Evolutionary conservation across 1,140 invertebrate species (phyloP).

Genomic region (Drosophila orena): DNA sequence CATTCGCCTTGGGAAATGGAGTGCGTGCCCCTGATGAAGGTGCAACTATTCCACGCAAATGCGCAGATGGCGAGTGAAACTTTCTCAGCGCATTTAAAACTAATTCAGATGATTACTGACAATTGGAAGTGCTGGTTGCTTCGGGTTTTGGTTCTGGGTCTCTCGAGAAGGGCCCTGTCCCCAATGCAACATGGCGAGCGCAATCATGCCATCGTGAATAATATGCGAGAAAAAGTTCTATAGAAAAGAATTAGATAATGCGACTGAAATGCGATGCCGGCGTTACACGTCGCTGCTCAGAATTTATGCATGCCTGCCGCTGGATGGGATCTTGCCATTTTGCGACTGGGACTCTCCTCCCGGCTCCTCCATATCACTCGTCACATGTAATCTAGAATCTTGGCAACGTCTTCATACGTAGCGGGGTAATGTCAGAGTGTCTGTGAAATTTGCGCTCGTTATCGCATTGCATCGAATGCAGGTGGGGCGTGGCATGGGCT

Average conservation of each 20-base stretch:
- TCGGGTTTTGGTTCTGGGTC: conserved; percentile 4
- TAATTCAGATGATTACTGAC: conserved; percentile 69
- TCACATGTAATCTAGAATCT: conserved; percentile 81
- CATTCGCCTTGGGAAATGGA: conserved; percentile 47
- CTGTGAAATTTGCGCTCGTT: conserved; percentile 79
- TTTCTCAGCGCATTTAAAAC: conserved; percentile 73
- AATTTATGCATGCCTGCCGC: conserved; percentile 74
- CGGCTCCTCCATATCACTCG: conserved; percentile 29
- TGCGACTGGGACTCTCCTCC: background rate
- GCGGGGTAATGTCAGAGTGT: conserved; percentile 70
- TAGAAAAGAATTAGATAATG: conserved; percentile 75
- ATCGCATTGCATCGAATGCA: conserved; percentile 67
- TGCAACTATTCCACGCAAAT: conserved; percentile 51
- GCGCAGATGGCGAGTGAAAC: conserved; percentile 15
- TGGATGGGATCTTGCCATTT: conserved; percentile 17
- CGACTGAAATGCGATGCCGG: conserved; percentile 77
- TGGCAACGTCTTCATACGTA: conserved; percentile 78
- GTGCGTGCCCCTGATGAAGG: conserved; percentile 37
- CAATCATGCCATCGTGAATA: conserved; percentile 61
- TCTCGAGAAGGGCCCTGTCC: conserved; percentile 29
- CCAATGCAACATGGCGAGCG: conserved; percentile 33
- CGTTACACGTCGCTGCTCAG: conserved; percentile 73
- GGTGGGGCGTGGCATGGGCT: conserved; percentile 28
- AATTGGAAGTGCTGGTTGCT: conserved; percentile 42
- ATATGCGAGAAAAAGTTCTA: conserved; percentile 45